phyloP scores from a whole-genome alignment of 2,113 vertebrate genomes.

The Neolamprologus fasciatus region DNA sequence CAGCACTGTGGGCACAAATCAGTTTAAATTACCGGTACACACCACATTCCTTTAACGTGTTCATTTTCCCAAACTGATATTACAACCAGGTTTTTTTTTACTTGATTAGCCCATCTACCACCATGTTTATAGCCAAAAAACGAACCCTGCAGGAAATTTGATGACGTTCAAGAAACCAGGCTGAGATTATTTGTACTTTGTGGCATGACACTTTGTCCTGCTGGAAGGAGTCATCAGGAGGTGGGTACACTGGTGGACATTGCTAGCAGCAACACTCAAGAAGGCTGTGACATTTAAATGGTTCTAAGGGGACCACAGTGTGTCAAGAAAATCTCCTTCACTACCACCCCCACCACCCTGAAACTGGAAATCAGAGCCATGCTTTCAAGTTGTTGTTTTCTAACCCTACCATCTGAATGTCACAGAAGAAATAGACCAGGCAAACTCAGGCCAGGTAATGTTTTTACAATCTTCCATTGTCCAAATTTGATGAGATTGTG shows the following conservation, averaged over 20 bases:
- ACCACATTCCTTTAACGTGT: neutral
- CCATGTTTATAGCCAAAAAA: neutral
- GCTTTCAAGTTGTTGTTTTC: neutral
- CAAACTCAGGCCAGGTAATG: neutral
- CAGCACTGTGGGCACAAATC: constrained; percentile 60
- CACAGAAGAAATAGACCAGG: neutral
- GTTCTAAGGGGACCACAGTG: neutral
- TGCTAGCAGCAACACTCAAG: neutral
- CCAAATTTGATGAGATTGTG: neutral
- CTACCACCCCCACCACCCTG: neutral
- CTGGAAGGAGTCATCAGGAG: neutral
- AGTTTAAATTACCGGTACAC: neutral
- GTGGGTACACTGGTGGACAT: neutral
- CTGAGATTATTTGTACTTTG: neutral
- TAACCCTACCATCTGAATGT: neutral
- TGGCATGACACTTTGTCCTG: neutral
- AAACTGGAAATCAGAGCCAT: neutral
- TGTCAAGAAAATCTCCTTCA: neutral
- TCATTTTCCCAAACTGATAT: neutral
- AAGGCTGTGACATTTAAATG: neutral
- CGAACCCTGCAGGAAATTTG: accelerated
- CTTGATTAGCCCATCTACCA: accelerated
- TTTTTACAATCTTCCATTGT: neutral
- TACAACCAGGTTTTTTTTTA: neutral
- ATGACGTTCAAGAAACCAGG: neutral